Base-by-base conservation (phyloP, 2,113 vertebrate species). In the Zosterops borbonicus region DNA sequence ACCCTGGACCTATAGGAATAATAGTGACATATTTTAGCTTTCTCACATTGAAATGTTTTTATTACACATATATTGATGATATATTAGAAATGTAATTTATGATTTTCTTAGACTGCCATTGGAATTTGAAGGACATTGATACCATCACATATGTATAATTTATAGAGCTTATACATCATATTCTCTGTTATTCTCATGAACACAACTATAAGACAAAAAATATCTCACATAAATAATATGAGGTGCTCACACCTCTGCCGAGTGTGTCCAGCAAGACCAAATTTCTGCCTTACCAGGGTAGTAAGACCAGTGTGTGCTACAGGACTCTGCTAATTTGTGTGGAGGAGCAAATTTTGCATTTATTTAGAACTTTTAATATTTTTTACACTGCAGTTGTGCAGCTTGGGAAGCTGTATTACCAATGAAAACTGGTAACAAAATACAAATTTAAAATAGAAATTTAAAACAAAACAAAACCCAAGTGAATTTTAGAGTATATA, bases 201-300 rank as follows among this genome's bases (percentile, higher is more conserved):
- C 5, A 20, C 2, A 63, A 33, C 24, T 41, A 27, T 6, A 62
- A 59, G 15, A 44, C 9, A 42, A n/a, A 47, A 49, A 79, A 16
- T 6, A 39, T 9, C 8, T 33, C 33, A n/a, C 3, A 11, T 4
- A 12, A 71, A 31, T 16, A 68, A 12, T 12, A 15, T 18, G 15
- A 67, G 21, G 23, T 64, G 15, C 33, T 39, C 22, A 42, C 0
- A 4, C 2, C 11, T 25, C 28, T 4, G 2, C 12, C 35, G 11
- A 24, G 1, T 14, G 12, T 39, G 33, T 23, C 31, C 53, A 63
- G 25, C 0, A 49, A 46, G 39, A 90, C 4, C 22, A 63, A 41
- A 86, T 79, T 83, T 55, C 62, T 83, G 28, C 56, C 52, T 56
- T 58, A 27, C 16, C 25, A 41, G 20, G 3, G 5, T 15, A 12